phyloP scores from a whole-genome alignment of 2,113 vertebrate species.

The Chaetops frenatus region DNA sequence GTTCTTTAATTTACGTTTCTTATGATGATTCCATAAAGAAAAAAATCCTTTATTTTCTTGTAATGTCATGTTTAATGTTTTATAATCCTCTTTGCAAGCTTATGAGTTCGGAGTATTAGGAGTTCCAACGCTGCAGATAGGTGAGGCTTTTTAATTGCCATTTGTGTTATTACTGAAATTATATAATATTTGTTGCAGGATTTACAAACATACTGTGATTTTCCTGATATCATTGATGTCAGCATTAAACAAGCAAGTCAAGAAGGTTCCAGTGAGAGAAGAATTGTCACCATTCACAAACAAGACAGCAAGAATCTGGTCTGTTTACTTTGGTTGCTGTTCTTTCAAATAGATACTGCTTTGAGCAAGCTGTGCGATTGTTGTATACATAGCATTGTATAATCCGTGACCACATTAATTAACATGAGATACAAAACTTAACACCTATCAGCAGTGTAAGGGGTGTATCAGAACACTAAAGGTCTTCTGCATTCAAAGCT shows the following conservation, averaged over 20 bases:
- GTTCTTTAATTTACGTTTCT: background rate
- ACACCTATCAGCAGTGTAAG: background rate
- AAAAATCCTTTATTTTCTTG: background rate
- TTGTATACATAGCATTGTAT: background rate
- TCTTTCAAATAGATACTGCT: background rate
- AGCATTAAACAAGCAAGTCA: constrained; percentile 92
- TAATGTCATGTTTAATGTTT: background rate
- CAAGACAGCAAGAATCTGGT: constrained; percentile 92
- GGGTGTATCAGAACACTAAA: background rate
- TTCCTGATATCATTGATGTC: constrained; percentile 93
- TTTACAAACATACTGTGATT: constrained; percentile 92
- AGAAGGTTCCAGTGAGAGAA: constrained; percentile 86
- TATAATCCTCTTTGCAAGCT: background rate
- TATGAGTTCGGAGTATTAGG: background rate
- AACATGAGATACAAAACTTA: background rate
- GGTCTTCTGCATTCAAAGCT: background rate
- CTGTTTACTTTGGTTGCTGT: constrained; percentile 37
- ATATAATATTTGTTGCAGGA: constrained; percentile 69
- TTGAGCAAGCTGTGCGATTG: background rate
- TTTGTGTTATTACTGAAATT: background rate
- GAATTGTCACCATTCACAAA: constrained; percentile 91
- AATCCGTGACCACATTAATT: background rate
- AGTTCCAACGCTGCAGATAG: background rate
- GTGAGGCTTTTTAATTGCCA: background rate
- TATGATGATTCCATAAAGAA: background rate